Evolutionary conservation across 2,888 invertebrate genomes (phyloP).

Genomic region (Euzophera pinguis): DNA sequence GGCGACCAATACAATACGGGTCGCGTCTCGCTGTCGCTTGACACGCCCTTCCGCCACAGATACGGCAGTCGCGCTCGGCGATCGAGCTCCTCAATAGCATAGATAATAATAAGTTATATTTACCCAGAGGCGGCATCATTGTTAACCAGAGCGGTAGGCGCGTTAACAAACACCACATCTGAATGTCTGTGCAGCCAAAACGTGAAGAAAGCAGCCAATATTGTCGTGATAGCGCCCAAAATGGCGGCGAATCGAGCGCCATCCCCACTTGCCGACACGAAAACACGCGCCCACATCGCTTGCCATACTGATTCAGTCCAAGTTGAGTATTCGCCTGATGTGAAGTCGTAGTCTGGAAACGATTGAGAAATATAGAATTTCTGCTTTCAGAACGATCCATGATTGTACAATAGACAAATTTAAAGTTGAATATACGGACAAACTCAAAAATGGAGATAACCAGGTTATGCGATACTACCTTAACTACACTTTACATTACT

Average conservation of each 20-base stretch:
- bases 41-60: too few relatives aligned
- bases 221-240: constrained; percentile 41
- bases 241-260: constrained; percentile 51
- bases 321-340: constrained; percentile 87
- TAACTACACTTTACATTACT: too few relatives aligned
- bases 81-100: too few relatives aligned
- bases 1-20: too few relatives aligned
- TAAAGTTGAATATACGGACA: too few relatives aligned
- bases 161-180: constrained; percentile 35
- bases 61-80: too few relatives aligned
- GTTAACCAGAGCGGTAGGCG: constrained; percentile 25
- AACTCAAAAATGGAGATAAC: too few relatives aligned
- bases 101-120: constrained; percentile 15
- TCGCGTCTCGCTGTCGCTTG: too few relatives aligned
- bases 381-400: too few relatives aligned
- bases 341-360: constrained; percentile 85
- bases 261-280: constrained; percentile 84
- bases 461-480: too few relatives aligned
- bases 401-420: too few relatives aligned
- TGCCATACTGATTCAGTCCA: constrained; percentile 95
- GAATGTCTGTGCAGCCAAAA: constrained; percentile 50
- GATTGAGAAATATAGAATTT: too few relatives aligned
- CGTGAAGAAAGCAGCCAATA: constrained; percentile 45
- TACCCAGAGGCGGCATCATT: constrained; percentile 49
- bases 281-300: constrained; percentile 86